Evolutionary conservation across 2,888 invertebrate species (phyloP), one percentile per base, ranked within the genome.

Genomic region (Ochropleura plecta): DNA sequence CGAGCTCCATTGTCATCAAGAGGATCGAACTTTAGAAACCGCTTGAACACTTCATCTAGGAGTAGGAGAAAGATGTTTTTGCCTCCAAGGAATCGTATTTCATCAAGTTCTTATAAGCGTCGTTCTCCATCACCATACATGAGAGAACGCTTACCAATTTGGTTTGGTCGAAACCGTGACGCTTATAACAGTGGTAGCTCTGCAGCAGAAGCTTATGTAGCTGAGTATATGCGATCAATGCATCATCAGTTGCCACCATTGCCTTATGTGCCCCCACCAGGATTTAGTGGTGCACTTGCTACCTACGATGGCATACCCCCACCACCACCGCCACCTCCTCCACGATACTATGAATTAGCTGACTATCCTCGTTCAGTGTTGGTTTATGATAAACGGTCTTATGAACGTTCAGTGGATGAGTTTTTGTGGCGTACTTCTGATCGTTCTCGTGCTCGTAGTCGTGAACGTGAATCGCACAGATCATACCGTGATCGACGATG

Each of bases 151-250:
- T 95, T 97, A 82, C 97, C 97, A 20, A 94, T 97, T 65, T 98
- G 97, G 97, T 98, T 97, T 90, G 97, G 97, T 10, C 95, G 97
- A 79, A 93, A 94, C 62, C 95, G 96, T 73, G 96, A 96, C 46
- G 88, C 88, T n/a, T 96, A 96, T 84, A 92, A 89, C 62, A 93
- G 92, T 71, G 92, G 93, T 76, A 93, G 95, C 30, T 93, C 97
- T 48, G 97, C 98, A 30, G 98, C 98, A n/a, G 98, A 98, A 91
- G 98, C 98, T 0, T 98, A 98, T 93, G 98, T 98, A 48, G 98
- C 98, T 18, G 98, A 99, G 91, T 99, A 98, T 90, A 98, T 99
- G 98, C 97, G 98, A 51, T 98, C 98, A 48, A 98, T 98, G 98
- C 98, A 98, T 90, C 98, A 98, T 88, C 98, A 98, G 90, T 93